Evolutionary conservation across 2,113 vertebrate species (phyloP).

Genomic region (Columba janthina): DNA sequence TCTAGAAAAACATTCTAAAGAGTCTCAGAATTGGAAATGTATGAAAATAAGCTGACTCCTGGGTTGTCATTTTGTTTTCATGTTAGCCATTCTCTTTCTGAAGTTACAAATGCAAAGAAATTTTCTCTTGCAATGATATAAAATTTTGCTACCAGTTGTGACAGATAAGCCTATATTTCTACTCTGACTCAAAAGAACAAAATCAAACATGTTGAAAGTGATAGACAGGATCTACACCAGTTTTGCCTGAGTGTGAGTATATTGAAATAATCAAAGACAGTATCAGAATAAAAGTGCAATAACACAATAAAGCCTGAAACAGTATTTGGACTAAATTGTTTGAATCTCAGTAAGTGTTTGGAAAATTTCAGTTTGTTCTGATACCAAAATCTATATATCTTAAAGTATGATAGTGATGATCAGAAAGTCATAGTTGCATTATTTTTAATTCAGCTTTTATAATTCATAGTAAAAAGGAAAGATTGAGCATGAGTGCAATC

Average conservation of each 20-base stretch:
- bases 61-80: constrained; percentile 49
- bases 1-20: constrained; percentile 19
- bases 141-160: not conserved
- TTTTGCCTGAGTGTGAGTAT: not conserved
- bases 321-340: not conserved
- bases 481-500: not conserved
- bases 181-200: not conserved
- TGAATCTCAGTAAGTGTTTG: not conserved
- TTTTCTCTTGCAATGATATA: not conserved
- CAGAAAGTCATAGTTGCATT: not conserved
- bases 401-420: not conserved
- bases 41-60: constrained; percentile 44
- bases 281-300: not conserved
- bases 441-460: not conserved
- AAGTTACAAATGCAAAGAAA: constrained; percentile 30
- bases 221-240: not conserved
- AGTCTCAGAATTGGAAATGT: constrained; percentile 39
- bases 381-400: not conserved
- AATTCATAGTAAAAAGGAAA: not conserved
- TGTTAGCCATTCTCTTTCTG: not conserved
- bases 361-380: not conserved
- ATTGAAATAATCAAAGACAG: not conserved
- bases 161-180: not conserved
- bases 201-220: not conserved
- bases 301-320: not conserved